phyloP scores from a whole-genome alignment of 2,797 vertebrate genomes.

The Heteromormyrus szaboi region DNA sequence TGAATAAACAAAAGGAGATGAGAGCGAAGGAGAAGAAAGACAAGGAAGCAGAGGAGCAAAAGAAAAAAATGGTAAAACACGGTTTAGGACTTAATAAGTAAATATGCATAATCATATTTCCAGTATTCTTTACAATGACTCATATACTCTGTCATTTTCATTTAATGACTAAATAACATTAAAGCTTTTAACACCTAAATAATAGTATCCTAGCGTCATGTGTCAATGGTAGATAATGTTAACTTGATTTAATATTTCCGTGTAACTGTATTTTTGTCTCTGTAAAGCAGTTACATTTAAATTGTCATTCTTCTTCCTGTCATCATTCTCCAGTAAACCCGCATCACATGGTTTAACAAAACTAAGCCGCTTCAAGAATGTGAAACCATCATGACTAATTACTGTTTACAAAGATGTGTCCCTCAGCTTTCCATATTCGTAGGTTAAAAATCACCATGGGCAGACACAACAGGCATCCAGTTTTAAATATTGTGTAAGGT shows the following conservation, averaged over 20 bases:
- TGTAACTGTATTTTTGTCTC: slow-evolving; percentile 10
- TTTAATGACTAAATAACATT: not conserved
- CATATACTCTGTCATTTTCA: not conserved
- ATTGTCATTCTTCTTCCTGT: slow-evolving; percentile 3
- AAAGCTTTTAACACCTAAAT: not conserved
- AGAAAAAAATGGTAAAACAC: slow-evolving; percentile 46
- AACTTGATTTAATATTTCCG: not conserved
- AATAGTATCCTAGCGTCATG: not conserved
- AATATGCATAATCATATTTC: not conserved
- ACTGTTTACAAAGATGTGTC: slow-evolving; percentile 11
- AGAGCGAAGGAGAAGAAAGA: slow-evolving; percentile 50
- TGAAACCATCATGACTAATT: slow-evolving; percentile 24
- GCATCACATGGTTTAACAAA: not conserved
- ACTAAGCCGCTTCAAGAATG: slow-evolving; percentile 14
- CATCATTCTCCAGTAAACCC: slow-evolving; percentile 2
- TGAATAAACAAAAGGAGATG: slow-evolving; percentile 50
- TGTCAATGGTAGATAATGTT: not conserved
- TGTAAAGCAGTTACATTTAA: slow-evolving; percentile 8
- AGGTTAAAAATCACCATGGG: not conserved
- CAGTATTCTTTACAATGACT: not conserved
- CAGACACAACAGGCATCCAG: not conserved
- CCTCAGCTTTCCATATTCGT: not conserved
- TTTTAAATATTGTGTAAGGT: not conserved
- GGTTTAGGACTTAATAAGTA: not conserved
- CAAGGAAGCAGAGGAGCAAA: slow-evolving; percentile 45